Conservation (phyloP, 2,797 vertebrate species). For the Crenuchus spilurus region DNA sequence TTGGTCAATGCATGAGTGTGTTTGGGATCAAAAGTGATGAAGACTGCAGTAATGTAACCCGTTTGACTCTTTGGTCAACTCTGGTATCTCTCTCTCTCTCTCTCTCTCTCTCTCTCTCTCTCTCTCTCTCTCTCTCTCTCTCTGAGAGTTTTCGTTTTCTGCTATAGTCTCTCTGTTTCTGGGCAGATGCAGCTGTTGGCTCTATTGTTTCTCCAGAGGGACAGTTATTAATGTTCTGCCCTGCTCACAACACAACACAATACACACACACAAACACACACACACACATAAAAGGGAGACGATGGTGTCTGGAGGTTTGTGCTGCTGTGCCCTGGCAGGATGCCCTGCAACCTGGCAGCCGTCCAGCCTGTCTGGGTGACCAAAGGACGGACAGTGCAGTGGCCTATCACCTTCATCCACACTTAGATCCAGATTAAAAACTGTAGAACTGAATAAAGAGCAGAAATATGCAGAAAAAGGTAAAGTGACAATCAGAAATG, state of each 20-base stretch:
- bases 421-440: no score
- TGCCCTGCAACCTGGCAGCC: background rate
- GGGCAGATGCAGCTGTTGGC: slow-evolving; percentile 23
- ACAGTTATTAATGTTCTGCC: slow-evolving; percentile 74
- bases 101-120: no score
- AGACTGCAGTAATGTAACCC: no score
- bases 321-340: background rate
- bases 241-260: background rate
- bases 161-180: background rate
- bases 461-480: no score
- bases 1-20: no score
- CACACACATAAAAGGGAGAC: background rate
- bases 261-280: background rate
- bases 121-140: background rate
- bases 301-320: background rate
- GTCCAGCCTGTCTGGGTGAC: background rate
- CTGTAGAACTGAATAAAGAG: no score
- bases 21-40: no score
- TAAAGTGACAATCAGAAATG: no score
- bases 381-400: background rate
- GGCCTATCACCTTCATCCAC: background rate
- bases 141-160: background rate
- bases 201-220: slow-evolving; percentile 71
- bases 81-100: no score
- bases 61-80: no score